These are phyloP conservation scores for Procambarus virginalis DNA, from an alignment of 1,140 invertebrate species.

Conservation along the genomic window DNA sequence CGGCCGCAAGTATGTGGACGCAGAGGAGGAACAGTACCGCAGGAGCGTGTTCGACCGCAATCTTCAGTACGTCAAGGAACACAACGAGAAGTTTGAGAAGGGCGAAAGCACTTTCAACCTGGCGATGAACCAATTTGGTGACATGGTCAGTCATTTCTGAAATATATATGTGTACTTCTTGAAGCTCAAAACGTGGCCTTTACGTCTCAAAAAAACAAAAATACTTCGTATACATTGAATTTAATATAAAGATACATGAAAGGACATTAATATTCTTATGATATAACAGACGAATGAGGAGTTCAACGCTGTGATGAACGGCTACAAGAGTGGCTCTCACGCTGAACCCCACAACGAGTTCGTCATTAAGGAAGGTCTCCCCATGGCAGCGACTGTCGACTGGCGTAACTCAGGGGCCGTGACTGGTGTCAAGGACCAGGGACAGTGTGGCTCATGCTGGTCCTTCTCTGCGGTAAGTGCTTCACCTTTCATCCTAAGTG, in stretches of 20 bases:
- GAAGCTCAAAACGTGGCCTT: too few species aligned
- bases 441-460: conserved; percentile 96
- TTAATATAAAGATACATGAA: too few species aligned
- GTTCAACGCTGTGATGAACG: too few species aligned
- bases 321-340: too few species aligned
- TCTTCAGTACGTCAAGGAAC: conserved; percentile 1
- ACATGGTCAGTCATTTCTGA: conserved; percentile 26
- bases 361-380: too few species aligned
- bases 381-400: conserved; percentile 79
- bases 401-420: conserved; percentile 92
- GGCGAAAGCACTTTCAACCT: conserved; percentile 25
- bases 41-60: conserved; percentile 22
- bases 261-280: too few species aligned
- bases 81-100: conserved; percentile 22
- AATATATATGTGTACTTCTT: too few species aligned
- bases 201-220: too few species aligned
- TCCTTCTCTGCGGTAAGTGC: conserved; percentile 83
- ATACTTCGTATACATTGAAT: too few species aligned
- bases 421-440: conserved; percentile 94
- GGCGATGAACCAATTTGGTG: conserved; percentile 37
- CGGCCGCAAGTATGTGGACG: not conserved
- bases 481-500: too few species aligned
- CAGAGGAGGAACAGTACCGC: conserved; percentile 10
- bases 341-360: too few species aligned
- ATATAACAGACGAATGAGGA: too few species aligned